Evolutionary conservation across 2,888 invertebrate species (phyloP), one percentile per base, ranked within the genome.

Genomic region (Gryllus longicercus): DNA sequence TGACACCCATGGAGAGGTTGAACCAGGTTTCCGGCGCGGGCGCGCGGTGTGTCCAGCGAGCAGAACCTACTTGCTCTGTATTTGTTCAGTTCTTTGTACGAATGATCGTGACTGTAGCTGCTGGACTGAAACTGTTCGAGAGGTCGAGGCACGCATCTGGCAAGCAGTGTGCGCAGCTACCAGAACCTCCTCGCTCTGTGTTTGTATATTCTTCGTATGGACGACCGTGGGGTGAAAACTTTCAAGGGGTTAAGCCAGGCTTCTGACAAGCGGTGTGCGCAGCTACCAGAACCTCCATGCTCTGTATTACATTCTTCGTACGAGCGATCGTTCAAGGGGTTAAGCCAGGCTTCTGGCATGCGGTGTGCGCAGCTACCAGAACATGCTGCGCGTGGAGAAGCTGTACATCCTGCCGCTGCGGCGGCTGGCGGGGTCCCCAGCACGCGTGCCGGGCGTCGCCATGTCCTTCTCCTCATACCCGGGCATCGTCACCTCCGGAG

Each of bases 381-480:
- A 89, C 3, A 93, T 93, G 93, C 87, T 93, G 81, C 88, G 93
- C 1, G 86, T 93, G n/a, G 89, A 92, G 83, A 93, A 93, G 87
- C 89, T 90, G 86, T 93, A 93, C 85, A 90, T 90, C 82, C 87
- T 94, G 81, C 87, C 88, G 77, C 90, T 87, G 85, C 87, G 85
- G 77, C 38, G 85, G 76, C 81, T 85, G 0, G 85, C 87, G 2
- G 80, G 81, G 77, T 83, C 83, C 79, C 82, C 84, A 78, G 77
- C 84, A 76, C 82, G 84, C 23, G 89, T 92, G 51, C 90, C 91
- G 2, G 92, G 91, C 0, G 86, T 88, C 82, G 89, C 88, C 82
- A 90, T 91, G 87, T 87, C 91, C 0, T 88, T 93, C 84, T 89
- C 92, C 0, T 92, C 92, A 0, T 92, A 92, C 84, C 92, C 92